Base-by-base conservation (phyloP, 2,797 vertebrate genomes). In the Bradypodion pumilum region DNA sequence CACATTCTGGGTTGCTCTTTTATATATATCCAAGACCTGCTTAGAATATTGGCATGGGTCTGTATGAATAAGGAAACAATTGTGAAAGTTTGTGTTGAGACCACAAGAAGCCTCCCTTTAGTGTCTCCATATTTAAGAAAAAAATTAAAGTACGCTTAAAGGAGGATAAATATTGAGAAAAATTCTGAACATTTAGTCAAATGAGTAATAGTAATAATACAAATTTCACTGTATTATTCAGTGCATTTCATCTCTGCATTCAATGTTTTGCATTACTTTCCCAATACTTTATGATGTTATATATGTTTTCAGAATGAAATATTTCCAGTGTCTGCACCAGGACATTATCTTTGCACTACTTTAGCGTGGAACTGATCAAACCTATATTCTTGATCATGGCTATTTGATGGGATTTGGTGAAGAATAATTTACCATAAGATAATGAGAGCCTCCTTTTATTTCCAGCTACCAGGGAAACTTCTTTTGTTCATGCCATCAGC, bases 401-500 rank as follows among this genome's bases (percentile, higher is more conserved):
- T 40, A 60, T 16, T 10, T 2, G 7, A 40, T 21, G 29, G n/a
- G 44, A 37, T 15, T 72, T 73, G 82, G 7, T 25, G 19, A 44
- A 10, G 1, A 32, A 76, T 12, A 37, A 40, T n/a, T 0, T 56
- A 15, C 52, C 52, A 19, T 19, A 56, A 19, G 52, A 15, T 12
- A 0, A 4, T 84, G 82, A 86, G 69, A 42, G n/a, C 0, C 74
- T 66, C 74, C 82, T 35, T 29, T 65, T 2, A 0, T 21, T 37
- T 84, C 35, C 90, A 99, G 99, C 98, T 52, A 99, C 98, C 35
- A 97, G 94, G 86, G 98, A 99, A 91, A 98, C 98, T 0, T 97
- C 99, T 72, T 99, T 99, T 32, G 96, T 99, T 2, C 98, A 98
- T 0, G 99, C 98, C 23, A 98, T 99, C 95, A 99, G 98, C 92